Conservation (phyloP, 2,797 vertebrate genomes). For the Acrossocheilus fasciatus region DNA sequence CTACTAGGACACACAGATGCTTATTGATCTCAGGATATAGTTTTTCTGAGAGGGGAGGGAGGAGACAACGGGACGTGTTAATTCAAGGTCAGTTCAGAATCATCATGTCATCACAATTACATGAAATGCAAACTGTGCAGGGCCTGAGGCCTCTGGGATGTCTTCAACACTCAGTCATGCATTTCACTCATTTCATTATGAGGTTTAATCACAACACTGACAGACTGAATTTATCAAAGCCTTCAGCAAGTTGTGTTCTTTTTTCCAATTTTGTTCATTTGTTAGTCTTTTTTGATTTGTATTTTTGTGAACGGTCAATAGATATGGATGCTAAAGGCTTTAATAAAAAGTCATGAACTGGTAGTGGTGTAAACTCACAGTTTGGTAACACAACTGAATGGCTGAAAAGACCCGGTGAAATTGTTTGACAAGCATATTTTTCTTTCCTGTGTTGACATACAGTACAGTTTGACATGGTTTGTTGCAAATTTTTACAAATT, state of each 20-base stretch:
- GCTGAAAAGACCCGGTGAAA: not conserved
- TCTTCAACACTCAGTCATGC: constrained; percentile 43
- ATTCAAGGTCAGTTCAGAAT: constrained; percentile 53
- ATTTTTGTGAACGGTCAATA: not conserved
- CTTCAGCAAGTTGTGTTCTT: constrained; percentile 29
- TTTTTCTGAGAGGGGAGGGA: constrained; percentile 39
- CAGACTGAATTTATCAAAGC: constrained; percentile 30
- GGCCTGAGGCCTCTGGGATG: constrained; percentile 23
- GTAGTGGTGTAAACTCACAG: constrained; percentile 60
- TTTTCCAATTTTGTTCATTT: not conserved
- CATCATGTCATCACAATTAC: constrained; percentile 21
- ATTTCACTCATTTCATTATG: constrained; percentile 45
- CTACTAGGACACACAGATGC: constrained; percentile 44
- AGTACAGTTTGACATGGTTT: not conserved
- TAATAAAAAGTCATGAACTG: constrained; percentile 40
- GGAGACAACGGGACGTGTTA: constrained; percentile 45
- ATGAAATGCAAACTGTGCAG: constrained; percentile 45
- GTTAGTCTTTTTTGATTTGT: not conserved
- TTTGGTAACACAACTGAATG: not conserved
- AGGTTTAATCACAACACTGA: constrained; percentile 53
- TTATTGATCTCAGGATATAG: constrained; percentile 49
- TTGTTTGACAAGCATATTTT: not conserved
- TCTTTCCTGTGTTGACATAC: not conserved
- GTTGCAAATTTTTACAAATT: not conserved
- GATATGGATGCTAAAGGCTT: constrained; percentile 47